Evolutionary conservation across 2,888 invertebrate species (phyloP), one percentile per base, ranked within the genome.

Genomic region (Thelaira solivaga): DNA sequence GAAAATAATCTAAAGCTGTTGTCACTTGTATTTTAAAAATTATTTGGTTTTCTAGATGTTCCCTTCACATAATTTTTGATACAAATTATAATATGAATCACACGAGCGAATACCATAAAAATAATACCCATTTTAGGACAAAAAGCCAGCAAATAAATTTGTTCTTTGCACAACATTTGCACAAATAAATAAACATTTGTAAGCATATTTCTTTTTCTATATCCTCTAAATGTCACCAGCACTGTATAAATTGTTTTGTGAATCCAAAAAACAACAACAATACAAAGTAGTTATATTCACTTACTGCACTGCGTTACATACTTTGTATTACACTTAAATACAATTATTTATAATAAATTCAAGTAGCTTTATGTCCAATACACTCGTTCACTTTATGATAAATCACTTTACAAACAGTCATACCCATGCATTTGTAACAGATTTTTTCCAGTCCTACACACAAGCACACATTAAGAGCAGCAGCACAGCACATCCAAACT

Each of bases 331-430:
- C 22, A 8, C 10, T 10, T 13, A 36, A 24, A 18, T 34, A 67
- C 6, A 13, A 7, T 11, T 24, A 64, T 39, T 51, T 24, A 51
- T 49, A 59, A 72, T 47, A 29, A 72, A 57, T 65, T 75, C 77
- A 75, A 76, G 80, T 65, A 59, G 47, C 76, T 61, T 76, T 69
- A 81, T 80, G 86, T 85, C 84, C 80, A 81, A 82, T 73, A 82
- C 86, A 86, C 82, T 84, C 82, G 80, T 84, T 81, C 81, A 81
- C 81, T 78, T 81, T 83, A 84, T 86, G 86, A 86, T 86, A 86
- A 86, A 86, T 86, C 83, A 80, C 77, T 64, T 57, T 69, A 22
- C 31, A 18, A 39, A 71, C 13, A 45, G 34, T 77, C 76, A 80
- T 59, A 80, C 65, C 76, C 74, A 72, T 31, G 11, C 41, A 65